A percentile compares a stretch with the other conserved stretches of the same genome.
These are phyloP conservation scores for Ceriagrion tenellum DNA, from an alignment of 2,888 invertebrate species.

Conservation along the genomic window DNA sequence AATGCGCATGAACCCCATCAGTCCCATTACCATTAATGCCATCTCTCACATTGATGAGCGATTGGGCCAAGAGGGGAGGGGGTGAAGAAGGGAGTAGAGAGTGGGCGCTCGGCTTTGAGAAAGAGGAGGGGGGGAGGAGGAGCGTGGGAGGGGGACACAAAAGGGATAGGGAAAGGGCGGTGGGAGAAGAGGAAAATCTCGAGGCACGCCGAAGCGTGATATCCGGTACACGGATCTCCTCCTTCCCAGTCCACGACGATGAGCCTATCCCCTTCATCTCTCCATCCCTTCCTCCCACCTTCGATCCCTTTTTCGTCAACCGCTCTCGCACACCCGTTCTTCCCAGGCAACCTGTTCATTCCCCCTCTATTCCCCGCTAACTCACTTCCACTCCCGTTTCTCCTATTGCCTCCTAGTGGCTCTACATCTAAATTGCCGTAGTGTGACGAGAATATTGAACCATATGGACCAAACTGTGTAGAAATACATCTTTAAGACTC, in stretches of 20 bases:
- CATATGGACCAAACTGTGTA: no score
- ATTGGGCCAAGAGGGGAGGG: not conserved
- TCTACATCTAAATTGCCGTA: no score
- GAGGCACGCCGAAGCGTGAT: slow-evolving; percentile 58
- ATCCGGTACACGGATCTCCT: slow-evolving; percentile 63
- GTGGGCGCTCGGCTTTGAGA: no score
- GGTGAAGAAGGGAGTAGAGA: not conserved
- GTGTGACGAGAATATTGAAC: no score
- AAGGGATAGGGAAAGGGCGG: not conserved
- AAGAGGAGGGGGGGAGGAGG: not conserved
- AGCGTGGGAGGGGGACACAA: not conserved
- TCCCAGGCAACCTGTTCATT: no score
- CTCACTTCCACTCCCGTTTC: not conserved
- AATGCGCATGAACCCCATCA: not conserved
- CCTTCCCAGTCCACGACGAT: slow-evolving; percentile 41
- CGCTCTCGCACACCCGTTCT: not conserved
- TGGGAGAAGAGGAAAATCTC: slow-evolving; percentile 40
- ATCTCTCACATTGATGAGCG: not conserved
- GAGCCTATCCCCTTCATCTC: slow-evolving; percentile 50
- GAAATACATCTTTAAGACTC: no score
- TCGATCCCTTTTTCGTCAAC: slow-evolving; percentile 25
- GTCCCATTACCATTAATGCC: not conserved
- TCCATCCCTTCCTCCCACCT: no score
- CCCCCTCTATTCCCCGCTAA: not conserved
- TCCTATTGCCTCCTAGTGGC: no score